A percentile compares a stretch with the other conserved stretches of the same genome.
Conservation (phyloP, 2,888 invertebrate species). For the Notocelia uddmanniana region DNA sequence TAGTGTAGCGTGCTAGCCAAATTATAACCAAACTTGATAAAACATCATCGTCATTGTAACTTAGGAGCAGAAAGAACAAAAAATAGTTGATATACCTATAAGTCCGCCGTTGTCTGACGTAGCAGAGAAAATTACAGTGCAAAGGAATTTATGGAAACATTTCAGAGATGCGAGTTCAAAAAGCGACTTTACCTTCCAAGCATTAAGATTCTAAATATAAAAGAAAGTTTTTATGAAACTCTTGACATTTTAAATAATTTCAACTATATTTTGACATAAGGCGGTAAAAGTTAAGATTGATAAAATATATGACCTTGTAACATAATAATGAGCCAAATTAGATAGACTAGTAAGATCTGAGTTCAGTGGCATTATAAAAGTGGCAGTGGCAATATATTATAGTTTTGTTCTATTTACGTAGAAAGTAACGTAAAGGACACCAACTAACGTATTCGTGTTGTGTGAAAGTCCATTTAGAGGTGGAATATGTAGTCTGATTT, state of each 20-base stretch:
- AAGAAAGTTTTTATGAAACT: too few relatives aligned
- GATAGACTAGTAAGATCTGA: neutral
- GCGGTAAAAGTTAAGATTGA: neutral
- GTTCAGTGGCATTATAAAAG: neutral
- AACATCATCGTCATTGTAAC: neutral
- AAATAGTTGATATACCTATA: neutral
- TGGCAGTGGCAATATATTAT: neutral
- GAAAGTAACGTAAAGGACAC: neutral
- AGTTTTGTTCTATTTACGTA: neutral
- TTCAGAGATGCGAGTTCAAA: too few relatives aligned
- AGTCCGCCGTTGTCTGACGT: neutral
- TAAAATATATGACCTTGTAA: neutral
- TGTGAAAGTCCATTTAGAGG: slow-evolving; percentile 1
- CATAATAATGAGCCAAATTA: neutral
- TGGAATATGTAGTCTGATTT: neutral
- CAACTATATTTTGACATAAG: neutral
- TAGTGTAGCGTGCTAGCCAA: too few relatives aligned
- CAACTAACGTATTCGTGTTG: neutral
- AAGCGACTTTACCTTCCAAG: too few relatives aligned
- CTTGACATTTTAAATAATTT: too few relatives aligned
- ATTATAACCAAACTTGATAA: too few relatives aligned
- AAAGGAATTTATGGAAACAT: too few relatives aligned
- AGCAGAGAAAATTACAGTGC: neutral
- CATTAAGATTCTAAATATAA: too few relatives aligned
- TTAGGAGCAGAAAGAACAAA: neutral